Conservation (phyloP, 2,888 invertebrate genomes). For the Dynastes maya region DNA sequence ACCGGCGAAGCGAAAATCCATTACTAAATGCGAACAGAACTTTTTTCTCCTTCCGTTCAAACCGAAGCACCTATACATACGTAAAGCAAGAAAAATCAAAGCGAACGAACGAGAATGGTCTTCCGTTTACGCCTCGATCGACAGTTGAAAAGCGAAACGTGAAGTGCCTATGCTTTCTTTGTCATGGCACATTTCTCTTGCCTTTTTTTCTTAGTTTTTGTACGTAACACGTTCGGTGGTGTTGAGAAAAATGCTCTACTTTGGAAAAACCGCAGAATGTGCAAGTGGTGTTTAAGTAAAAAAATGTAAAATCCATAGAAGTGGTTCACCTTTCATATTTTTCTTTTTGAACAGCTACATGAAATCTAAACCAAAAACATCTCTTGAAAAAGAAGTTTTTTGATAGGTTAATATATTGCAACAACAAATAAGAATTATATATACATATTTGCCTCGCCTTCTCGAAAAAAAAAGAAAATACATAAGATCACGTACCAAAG, state of each 20-base stretch:
- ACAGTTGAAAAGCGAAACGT: not conserved
- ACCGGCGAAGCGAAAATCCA: slow-evolving; percentile 29
- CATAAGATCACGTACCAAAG: no score
- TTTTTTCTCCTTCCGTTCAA: slow-evolving; percentile 11
- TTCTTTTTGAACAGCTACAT: no score
- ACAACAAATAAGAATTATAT: no score
- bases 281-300: not conserved
- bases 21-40: slow-evolving; percentile 24
- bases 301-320: not conserved
- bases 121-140: slow-evolving; percentile 22
- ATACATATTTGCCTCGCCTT: no score
- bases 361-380: no score
- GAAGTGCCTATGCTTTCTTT: not conserved
- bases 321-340: no score
- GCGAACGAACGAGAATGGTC: not conserved
- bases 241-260: not conserved
- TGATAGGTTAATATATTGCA: no score
- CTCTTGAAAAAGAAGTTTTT: no score
- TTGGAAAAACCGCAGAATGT: not conserved
- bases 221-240: not conserved
- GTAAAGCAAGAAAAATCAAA: slow-evolving; percentile 21
- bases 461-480: no score
- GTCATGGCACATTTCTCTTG: no score
- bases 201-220: no score
- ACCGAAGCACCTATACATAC: not conserved